Base-by-base conservation (phyloP, 1,140 invertebrate species). In the Caenorhabditis inopinata region DNA sequence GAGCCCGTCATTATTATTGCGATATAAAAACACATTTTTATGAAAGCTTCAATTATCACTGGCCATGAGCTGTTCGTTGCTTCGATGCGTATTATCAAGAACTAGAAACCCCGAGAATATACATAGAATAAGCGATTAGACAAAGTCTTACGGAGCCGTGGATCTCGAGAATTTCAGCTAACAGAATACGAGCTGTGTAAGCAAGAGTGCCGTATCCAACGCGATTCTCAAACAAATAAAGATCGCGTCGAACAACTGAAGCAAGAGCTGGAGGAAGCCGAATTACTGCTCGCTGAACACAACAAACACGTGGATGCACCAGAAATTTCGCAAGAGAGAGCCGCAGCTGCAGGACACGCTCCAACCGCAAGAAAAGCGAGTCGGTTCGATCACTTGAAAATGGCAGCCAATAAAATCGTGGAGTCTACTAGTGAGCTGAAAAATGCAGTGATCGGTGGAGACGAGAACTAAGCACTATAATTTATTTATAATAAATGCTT, bases 401-500 rank as follows among this genome's bases (percentile, higher is more conserved):
- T 68, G 58, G 58, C 58, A 29, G 58, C 58, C 11, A 68, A 68
- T 32, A 68, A 68, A 21, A 68, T 68, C 38, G 58, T 68, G 7
- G 58, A 68, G 58, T 68, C 58, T 2, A 68, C 58, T 2, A 68
- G 58, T 68, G 58, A 68, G n/a, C 58, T 68, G 4, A 68, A 68
- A 25, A 68, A 68, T 68, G 58, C 58, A 1, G 58, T 68, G 32
- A 68, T 32, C 11, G 58, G 58, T 29, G 58, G 58, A 68, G 25
- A 32, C 0, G n/a, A 38, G 9, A n/a, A 68, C 1, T 9, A 38
- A 29, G 29, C 16, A 38, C 23, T 35, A 3, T 32, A 2, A 0
- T 42, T 42, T 2, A 58, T 1, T 51, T 4, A 12, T 23, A 23
- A 23, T 51, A 4, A 18, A 0, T 38, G 5, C 14, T 42, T 68